These are phyloP conservation scores for Malacosoma neustria DNA, from an alignment of 2,888 invertebrate genomes.

Conservation along the genomic window DNA sequence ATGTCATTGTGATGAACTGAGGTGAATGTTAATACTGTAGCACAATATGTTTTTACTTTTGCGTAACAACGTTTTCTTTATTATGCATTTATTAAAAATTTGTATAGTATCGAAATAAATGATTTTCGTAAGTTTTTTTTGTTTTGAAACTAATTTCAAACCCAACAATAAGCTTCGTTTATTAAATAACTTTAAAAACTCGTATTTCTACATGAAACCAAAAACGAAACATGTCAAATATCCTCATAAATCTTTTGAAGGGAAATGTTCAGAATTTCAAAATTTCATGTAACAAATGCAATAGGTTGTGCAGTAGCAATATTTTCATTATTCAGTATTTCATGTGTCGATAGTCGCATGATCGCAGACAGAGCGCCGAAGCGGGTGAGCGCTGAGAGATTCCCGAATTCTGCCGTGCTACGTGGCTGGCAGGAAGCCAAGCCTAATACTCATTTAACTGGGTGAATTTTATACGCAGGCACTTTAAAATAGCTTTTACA, in stretches of 20 bases:
- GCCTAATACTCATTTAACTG: slow-evolving; percentile 56
- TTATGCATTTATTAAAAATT: too few relatives aligned
- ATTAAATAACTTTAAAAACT: too few relatives aligned
- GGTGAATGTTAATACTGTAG: too few relatives aligned
- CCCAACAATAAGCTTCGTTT: too few relatives aligned
- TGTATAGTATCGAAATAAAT: too few relatives aligned
- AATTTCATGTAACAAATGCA: slow-evolving; percentile 11
- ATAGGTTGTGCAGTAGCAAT: slow-evolving; percentile 11
- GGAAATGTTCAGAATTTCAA: neutral
- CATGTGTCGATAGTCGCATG: slow-evolving; percentile 50
- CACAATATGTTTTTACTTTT: too few relatives aligned
- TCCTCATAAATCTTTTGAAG: neutral
- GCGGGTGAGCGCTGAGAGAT: slow-evolving; percentile 60
- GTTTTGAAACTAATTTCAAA: too few relatives aligned
- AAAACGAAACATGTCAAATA: too few relatives aligned
- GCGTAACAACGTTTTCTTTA: too few relatives aligned
- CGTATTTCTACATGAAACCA: too few relatives aligned
- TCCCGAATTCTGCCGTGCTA: slow-evolving; percentile 21
- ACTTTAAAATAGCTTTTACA: slow-evolving; percentile 61
- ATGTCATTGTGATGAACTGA: too few relatives aligned
- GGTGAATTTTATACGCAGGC: slow-evolving; percentile 56
- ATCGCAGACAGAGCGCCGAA: slow-evolving; percentile 33
- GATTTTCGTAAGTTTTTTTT: too few relatives aligned
- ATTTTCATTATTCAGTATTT: slow-evolving; percentile 39
- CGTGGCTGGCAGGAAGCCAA: slow-evolving; percentile 54